Conservation (phyloP, 2,797 vertebrate species). For the Telmatherina bonti region DNA sequence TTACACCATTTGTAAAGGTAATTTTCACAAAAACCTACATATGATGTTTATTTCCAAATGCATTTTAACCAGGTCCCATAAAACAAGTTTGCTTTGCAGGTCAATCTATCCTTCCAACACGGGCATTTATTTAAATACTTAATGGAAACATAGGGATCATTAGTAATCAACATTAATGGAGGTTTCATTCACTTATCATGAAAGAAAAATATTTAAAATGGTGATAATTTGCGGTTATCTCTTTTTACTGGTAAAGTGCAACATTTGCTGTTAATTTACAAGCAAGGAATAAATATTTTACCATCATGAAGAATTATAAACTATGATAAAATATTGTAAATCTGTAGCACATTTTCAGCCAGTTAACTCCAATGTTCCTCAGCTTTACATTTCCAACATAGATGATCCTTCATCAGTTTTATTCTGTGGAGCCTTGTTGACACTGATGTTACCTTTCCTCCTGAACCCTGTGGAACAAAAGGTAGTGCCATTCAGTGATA, state of each 20-base stretch:
- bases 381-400: neutral
- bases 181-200: neutral
- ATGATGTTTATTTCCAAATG: neutral
- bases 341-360: neutral
- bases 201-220: neutral
- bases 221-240: neutral
- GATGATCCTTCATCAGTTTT: conserved; percentile 8
- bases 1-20: no score
- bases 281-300: neutral
- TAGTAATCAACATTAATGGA: neutral
- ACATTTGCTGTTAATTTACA: neutral
- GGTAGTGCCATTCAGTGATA: conserved; percentile 63
- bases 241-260: neutral
- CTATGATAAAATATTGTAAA: neutral
- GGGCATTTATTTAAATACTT: neutral
- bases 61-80: neutral
- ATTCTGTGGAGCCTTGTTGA: conserved; percentile 20
- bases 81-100: neutral
- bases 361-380: neutral
- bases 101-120: neutral
- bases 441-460: conserved; percentile 58
- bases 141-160: neutral
- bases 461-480: conserved; percentile 62
- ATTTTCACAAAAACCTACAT: neutral
- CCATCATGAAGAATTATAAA: neutral